A percentile compares a stretch with the other conserved stretches of the same genome.
Evolutionary conservation across 2,113 vertebrate species (phyloP).

Genomic region (Bufo bufo): DNA sequence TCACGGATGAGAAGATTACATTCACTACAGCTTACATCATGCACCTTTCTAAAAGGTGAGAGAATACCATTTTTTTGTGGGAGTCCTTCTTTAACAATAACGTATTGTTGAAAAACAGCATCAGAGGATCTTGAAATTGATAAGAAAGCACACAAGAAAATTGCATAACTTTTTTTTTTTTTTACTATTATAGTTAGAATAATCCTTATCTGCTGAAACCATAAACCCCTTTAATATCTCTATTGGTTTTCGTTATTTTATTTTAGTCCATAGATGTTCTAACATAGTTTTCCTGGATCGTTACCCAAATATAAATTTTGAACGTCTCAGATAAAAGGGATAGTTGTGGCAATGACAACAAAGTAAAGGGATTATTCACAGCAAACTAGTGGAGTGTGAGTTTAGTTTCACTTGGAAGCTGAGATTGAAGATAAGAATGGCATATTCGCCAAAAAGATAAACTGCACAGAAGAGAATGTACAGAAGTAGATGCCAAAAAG

Average conservation of each 20-base stretch:
- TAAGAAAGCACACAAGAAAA: too few species aligned
- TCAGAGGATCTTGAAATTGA: not conserved
- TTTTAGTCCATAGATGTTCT: not conserved
- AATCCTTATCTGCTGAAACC: not conserved
- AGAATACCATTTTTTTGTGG: too few species aligned
- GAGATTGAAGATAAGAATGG: constrained; percentile 41
- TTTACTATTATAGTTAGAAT: not conserved
- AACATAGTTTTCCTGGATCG: not conserved
- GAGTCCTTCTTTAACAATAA: too few species aligned
- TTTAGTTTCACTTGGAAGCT: constrained; percentile 34
- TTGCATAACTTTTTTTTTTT: too few species aligned
- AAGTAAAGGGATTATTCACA: constrained; percentile 39
- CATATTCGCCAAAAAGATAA: constrained; percentile 34
- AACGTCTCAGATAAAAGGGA: constrained; percentile 10
- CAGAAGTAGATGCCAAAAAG: constrained; percentile 31
- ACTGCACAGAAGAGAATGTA: constrained; percentile 15
- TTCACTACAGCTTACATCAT: too few species aligned
- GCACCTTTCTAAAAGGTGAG: too few species aligned
- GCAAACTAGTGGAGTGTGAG: constrained; percentile 31
- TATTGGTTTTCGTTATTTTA: not conserved
- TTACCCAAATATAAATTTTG: not conserved
- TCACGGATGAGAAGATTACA: too few species aligned
- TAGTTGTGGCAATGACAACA: constrained; percentile 21
- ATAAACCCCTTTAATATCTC: not conserved
- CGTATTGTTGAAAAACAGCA: not conserved